phyloP scores from a whole-genome alignment of 2,888 invertebrate genomes.

The Scaptodrosophila latifasciaeformis region DNA sequence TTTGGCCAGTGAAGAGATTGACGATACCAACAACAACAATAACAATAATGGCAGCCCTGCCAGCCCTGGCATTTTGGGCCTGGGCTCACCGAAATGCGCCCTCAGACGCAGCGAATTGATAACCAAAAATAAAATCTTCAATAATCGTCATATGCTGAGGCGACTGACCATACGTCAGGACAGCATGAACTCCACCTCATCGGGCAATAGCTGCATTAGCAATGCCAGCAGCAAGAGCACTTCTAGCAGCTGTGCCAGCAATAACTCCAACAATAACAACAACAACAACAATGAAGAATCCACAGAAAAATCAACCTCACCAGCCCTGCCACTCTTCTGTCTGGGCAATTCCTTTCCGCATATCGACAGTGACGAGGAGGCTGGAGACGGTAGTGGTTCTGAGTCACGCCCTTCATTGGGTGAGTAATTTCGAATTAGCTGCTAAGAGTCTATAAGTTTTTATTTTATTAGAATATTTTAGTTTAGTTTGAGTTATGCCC shows the following conservation, averaged over 20 bases:
- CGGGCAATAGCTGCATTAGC: conserved; percentile 71
- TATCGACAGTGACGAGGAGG: conserved; percentile 84
- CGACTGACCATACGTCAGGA: conserved; percentile 74
- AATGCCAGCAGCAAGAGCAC: conserved; percentile 69
- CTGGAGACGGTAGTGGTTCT: conserved; percentile 61
- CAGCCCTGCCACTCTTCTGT: conserved; percentile 78
- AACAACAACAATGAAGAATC: conserved; percentile 26
- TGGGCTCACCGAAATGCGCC: conserved; percentile 75
- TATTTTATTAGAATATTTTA: no score
- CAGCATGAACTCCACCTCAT: conserved; percentile 71
- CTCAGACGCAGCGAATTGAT: conserved; percentile 75
- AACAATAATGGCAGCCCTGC: conserved; percentile 51
- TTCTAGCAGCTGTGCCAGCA: conserved; percentile 66
- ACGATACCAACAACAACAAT: conserved; percentile 43
- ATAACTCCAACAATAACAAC: conserved; percentile 29
- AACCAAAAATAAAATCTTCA: conserved; percentile 75
- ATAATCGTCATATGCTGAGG: conserved; percentile 74
- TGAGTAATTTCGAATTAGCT: no score
- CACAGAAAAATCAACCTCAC: conserved; percentile 59
- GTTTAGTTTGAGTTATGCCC: no score
- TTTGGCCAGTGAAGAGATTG: conserved; percentile 70
- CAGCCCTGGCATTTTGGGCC: no score
- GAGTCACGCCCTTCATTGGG: conserved; percentile 70
- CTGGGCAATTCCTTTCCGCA: conserved; percentile 82
- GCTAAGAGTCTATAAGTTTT: no score